phyloP scores from a whole-genome alignment of 2,888 invertebrate species.

The Alentia gelatinosa region DNA sequence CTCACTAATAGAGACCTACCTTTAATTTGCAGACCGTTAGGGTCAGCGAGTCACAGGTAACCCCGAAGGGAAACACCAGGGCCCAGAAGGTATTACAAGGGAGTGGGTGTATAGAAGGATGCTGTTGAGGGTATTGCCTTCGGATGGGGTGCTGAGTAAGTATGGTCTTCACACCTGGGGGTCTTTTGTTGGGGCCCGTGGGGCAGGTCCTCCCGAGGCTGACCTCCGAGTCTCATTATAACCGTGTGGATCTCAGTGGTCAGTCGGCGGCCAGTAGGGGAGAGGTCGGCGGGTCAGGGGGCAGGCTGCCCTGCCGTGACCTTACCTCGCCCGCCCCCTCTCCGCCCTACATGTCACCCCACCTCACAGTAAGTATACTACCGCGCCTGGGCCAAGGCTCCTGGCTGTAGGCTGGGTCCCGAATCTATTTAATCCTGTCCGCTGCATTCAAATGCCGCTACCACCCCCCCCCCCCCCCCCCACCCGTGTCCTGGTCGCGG shows the following conservation, averaged over 20 bases:
- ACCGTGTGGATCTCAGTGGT: not conserved
- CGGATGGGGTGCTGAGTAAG: not conserved
- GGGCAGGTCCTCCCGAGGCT: not conserved
- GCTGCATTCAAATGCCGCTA: not conserved
- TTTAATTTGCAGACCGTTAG: not conserved
- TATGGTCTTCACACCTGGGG: not conserved
- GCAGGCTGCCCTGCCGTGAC: not conserved
- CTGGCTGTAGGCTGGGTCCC: too few species aligned
- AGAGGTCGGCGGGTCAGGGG: not conserved
- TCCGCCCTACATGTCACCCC: not conserved
- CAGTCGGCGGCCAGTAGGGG: constrained; percentile 29
- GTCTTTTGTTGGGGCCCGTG: not conserved
- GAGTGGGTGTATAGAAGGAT: not conserved
- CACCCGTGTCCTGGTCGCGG: not conserved
- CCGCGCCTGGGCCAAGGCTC: too few species aligned
- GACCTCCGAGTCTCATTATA: not conserved
- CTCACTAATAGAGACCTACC: constrained; percentile 42
- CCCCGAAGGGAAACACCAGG: not conserved
- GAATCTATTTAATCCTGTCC: constrained; percentile 21
- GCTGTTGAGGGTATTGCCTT: not conserved
- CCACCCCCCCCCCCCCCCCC: not conserved
- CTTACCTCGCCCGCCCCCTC: constrained; percentile 2
- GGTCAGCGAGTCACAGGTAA: constrained; percentile 32
- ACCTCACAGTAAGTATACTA: too few species aligned
- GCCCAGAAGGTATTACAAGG: not conserved